Evolutionary conservation across 92 coral and sea anemone species (phyloP).

Genomic region (Isaurus tuberculatus): DNA sequence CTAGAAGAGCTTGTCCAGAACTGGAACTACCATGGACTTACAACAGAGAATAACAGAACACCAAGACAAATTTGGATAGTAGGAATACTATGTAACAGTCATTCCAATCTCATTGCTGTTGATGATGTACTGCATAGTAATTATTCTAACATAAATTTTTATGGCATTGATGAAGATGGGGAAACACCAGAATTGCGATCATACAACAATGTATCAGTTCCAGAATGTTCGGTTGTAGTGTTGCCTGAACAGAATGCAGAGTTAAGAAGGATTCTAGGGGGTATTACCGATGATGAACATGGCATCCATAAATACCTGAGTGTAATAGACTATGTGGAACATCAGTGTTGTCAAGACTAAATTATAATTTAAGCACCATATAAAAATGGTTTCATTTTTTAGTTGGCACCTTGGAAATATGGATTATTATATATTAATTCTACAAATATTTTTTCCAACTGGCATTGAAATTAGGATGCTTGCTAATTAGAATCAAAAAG

Average conservation of each 20-base stretch:
- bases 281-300: constrained; percentile 34
- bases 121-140: constrained; percentile 42
- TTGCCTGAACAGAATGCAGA: constrained; percentile 35
- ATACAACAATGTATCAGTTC: constrained; percentile 52
- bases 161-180: constrained; percentile 62
- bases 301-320: constrained; percentile 52
- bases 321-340: constrained; percentile 54
- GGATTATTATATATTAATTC: too few relatives aligned
- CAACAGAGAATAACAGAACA: constrained; percentile 51
- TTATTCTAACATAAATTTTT: constrained; percentile 32
- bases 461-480: too few relatives aligned
- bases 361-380: neutral
- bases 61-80: constrained; percentile 56
- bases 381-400: too few relatives aligned
- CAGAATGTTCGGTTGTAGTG: constrained; percentile 50
- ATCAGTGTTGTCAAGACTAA: neutral
- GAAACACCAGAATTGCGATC: constrained; percentile 58
- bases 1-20: constrained; percentile 31
- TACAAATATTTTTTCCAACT: too few relatives aligned
- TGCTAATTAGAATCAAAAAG: too few relatives aligned
- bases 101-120: constrained; percentile 52
- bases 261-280: constrained; percentile 40
- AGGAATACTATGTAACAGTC: constrained; percentile 46
- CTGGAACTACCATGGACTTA: constrained; percentile 54
- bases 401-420: too few relatives aligned